Base-by-base conservation (phyloP, 2,113 vertebrate species). In the Hippoglossus stenolepis region DNA sequence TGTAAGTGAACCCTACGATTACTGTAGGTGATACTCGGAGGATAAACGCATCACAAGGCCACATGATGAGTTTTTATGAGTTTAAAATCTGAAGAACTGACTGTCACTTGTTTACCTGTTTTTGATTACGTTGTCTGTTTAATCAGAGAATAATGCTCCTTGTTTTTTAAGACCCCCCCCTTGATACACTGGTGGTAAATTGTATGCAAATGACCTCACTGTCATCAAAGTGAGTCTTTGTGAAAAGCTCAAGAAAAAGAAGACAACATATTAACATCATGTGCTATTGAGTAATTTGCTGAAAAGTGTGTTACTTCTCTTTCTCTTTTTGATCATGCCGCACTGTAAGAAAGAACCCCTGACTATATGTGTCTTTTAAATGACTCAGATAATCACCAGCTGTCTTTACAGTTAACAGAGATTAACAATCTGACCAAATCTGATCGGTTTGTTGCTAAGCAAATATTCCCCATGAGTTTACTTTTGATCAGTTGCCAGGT, bases 81-180 rank as follows among this genome's bases (percentile, higher is more conserved):
- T 7, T 31, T 6, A 31, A 31, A 31, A 31, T 31, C 5, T 31
- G 28, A 31, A 31, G 5, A 31, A 31, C 28, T 31, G 28, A 31
- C 28, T 31, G 28, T 31, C 28, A 6, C 31, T 12, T 43, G 40
- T 38, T 26, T 54, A 26, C 10, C 11, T 14, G 17, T 15, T 47
- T 77, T 78, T 84, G 45, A 68, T 77, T 47, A 70, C 26, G 62
- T 31, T 51, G 47, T 56, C 40, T 18, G 23, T 66, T 78, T 61
- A 67, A 76, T 79, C 56, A 66, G 45, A 17, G 2, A 63, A 73
- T 31, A 13, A 53, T 40, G 31, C 12, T 47, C 21, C 31, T 43
- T 18, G 13, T 17, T 23, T 20, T n/a, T 65, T 3, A 68, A 12
- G 65, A 21, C 3, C 58, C 49, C 21, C 21, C 5, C 57, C 58